A percentile compares a stretch with the other conserved stretches of the same genome.
Evolutionary conservation across 2,888 invertebrate species (phyloP).

Genomic region (Hydriomena furcata): DNA sequence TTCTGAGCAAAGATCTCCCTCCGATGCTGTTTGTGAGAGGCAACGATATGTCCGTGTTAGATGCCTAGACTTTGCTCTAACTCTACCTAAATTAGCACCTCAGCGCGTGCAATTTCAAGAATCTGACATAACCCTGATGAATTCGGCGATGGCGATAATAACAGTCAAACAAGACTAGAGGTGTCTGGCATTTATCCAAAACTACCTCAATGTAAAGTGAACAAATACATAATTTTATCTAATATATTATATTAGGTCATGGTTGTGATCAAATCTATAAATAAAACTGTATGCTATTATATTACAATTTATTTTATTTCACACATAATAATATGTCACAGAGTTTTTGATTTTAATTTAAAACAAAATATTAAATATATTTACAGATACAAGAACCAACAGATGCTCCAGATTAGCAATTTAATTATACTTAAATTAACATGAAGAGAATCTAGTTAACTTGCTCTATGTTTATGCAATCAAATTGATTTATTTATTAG

Average conservation of each 20-base stretch:
- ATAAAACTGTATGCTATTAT: conserved; percentile 51
- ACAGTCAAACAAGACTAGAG: too few species aligned
- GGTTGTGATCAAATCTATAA: conserved; percentile 3
- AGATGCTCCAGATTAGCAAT: conserved; percentile 73
- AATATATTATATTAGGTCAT: too few species aligned
- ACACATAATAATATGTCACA: conserved; percentile 78
- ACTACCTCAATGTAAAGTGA: not conserved
- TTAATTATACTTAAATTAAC: conserved; percentile 59
- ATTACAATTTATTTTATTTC: conserved; percentile 80
- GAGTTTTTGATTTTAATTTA: conserved; percentile 66
- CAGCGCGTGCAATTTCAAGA: too few species aligned
- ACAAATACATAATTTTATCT: too few species aligned
- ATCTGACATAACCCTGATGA: too few species aligned
- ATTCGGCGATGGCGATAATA: too few species aligned
- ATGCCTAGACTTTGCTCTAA: conserved; percentile 23
- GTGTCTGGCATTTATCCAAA: too few species aligned
- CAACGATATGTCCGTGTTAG: conserved; percentile 91
- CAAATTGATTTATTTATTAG: conserved; percentile 25
- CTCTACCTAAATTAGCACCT: too few species aligned
- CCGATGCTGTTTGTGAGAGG: conserved; percentile 93
- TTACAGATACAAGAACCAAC: conserved; percentile 78
- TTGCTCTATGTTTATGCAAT: conserved; percentile 27
- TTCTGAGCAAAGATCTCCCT: conserved; percentile 93
- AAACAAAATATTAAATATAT: conserved; percentile 73
- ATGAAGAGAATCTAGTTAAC: conserved; percentile 32